phyloP scores from a whole-genome alignment of 2,888 invertebrate genomes.

The Apocheima hispidaria region DNA sequence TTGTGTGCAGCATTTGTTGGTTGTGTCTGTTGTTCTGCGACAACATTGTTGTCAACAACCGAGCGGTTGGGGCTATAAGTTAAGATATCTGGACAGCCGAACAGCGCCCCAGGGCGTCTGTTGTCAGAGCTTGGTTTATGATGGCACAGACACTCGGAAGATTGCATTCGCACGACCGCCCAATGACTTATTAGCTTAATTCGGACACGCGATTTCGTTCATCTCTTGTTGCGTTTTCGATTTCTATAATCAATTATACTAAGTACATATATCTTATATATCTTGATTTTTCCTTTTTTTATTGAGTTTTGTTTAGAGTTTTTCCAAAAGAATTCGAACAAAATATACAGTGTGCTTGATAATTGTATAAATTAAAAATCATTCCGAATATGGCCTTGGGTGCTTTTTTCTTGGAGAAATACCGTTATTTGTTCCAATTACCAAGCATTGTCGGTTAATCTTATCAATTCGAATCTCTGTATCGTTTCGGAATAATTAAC shows the following conservation, averaged over 20 bases:
- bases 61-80: constrained; percentile 47
- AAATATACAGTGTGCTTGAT: neutral
- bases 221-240: constrained; percentile 54
- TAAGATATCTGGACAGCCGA: constrained; percentile 58
- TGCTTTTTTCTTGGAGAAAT: constrained; percentile 24
- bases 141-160: constrained; percentile 61
- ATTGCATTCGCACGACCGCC: constrained; percentile 64
- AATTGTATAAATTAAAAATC: neutral
- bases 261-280: constrained; percentile 32
- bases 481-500: constrained; percentile 61
- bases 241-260: constrained; percentile 44
- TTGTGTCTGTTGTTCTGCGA: constrained; percentile 32
- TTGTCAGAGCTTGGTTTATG: constrained; percentile 68
- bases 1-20: neutral
- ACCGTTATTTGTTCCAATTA: constrained; percentile 24
- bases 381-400: neutral
- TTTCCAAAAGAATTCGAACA: neutral
- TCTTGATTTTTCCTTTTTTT: constrained; percentile 10
- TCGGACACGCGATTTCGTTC: constrained; percentile 56
- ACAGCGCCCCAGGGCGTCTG: constrained; percentile 71
- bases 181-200: constrained; percentile 67
- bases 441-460: constrained; percentile 48
- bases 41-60: constrained; percentile 46
- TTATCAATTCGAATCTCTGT: constrained; percentile 55
- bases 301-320: neutral